Conservation (phyloP, 2,888 invertebrate genomes). For the Dynastes grantii region DNA sequence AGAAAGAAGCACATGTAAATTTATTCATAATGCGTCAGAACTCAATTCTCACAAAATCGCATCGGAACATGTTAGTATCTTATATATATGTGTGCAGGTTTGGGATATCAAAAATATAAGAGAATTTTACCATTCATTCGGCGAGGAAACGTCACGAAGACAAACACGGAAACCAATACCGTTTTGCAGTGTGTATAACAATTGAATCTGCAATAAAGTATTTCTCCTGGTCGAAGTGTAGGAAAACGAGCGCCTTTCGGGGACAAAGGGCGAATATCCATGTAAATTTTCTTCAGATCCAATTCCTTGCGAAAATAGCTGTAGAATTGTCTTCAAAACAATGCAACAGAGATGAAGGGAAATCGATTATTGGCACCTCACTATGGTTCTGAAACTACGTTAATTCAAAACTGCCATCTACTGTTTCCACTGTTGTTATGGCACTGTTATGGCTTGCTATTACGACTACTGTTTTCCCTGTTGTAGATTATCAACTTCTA, state of each 20-base stretch:
- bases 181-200: slow-evolving; percentile 41
- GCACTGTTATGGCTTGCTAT: background rate
- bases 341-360: slow-evolving; percentile 43
- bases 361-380: slow-evolving; percentile 48
- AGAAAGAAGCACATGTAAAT: background rate
- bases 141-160: slow-evolving; percentile 24
- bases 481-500: slow-evolving; percentile 14
- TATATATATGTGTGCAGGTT: background rate
- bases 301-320: slow-evolving; percentile 47
- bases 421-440: slow-evolving; percentile 1
- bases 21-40: background rate
- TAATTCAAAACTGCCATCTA: slow-evolving; percentile 28
- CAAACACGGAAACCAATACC: slow-evolving; percentile 44
- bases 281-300: slow-evolving; percentile 51
- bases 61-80: background rate
- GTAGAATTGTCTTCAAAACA: slow-evolving; percentile 42
- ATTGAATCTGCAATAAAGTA: slow-evolving; percentile 56
- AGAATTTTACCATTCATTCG: slow-evolving; percentile 20
- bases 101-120: background rate
- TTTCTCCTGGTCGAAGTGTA: slow-evolving; percentile 49
- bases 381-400: slow-evolving; percentile 24
- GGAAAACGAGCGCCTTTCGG: background rate
- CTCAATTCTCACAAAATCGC: background rate
- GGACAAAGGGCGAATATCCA: slow-evolving; percentile 52
- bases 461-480: background rate